These are phyloP conservation scores for Acrobasis suavella DNA, from an alignment of 2,888 invertebrate genomes.

Conservation along the genomic window DNA sequence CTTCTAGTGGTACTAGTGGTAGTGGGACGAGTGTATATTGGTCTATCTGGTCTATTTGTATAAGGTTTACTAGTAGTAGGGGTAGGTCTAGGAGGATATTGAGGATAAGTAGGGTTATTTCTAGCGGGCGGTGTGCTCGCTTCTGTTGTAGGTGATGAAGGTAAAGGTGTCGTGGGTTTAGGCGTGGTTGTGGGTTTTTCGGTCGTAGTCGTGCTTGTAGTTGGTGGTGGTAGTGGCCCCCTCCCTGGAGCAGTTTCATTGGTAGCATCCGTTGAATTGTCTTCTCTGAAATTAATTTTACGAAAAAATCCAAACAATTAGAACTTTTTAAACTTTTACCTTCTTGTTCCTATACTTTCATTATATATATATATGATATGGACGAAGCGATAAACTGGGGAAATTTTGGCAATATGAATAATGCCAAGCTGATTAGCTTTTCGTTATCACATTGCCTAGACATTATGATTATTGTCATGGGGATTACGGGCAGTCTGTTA, in stretches of 20 bases:
- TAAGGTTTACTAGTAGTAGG: conserved; percentile 36
- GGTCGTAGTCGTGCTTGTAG: conserved; percentile 37
- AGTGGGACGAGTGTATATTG: conserved; percentile 24
- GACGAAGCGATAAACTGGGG: no score
- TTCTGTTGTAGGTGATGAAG: neutral
- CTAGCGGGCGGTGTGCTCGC: conserved; percentile 6
- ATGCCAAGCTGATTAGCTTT: no score
- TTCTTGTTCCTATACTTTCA: no score
- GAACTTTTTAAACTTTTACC: no score
- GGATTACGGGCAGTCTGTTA: no score
- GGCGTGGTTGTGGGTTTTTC: conserved; percentile 28
- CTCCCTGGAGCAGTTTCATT: conserved; percentile 30
- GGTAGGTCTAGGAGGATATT: conserved; percentile 24
- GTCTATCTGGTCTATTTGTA: conserved; percentile 34
- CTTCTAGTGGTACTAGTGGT: conserved; percentile 34
- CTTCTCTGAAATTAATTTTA: conserved; percentile 47
- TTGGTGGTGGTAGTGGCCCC: conserved; percentile 33
- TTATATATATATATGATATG: no score
- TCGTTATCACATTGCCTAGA: no score
- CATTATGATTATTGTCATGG: no score
- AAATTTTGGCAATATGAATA: no score
- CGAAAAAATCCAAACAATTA: conserved; percentile 1
- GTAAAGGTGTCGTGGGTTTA: conserved; percentile 23
- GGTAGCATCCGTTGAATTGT: conserved; percentile 41
- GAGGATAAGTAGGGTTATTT: conserved; percentile 32